Base-by-base conservation (phyloP, 2,113 vertebrate genomes). In the Tautogolabrus adspersus region DNA sequence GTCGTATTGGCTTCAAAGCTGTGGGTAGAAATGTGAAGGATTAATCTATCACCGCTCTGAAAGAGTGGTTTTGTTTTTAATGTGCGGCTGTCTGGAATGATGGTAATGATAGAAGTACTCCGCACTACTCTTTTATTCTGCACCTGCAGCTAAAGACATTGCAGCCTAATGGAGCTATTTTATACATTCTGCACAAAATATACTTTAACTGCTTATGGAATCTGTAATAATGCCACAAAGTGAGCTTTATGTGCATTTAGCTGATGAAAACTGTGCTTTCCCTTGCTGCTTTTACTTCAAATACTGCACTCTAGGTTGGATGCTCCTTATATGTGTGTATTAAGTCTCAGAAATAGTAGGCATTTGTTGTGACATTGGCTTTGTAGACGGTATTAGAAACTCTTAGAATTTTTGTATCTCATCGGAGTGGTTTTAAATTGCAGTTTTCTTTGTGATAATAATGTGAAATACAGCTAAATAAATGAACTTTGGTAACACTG, bases 1-100 rank as follows among this genome's bases (percentile, higher is more conserved):
- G 72, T 79, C 63, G 77, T 71, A 75, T 56, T 79, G 71, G 84
- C 74, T 81, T 81, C 66, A 82, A 76, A 87, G 80, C 75, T 79
- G 40, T 26, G 22, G 75, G 47, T 83, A 49, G 79, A 74, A 64
- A 82, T 54, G 66, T 42, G 18, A 82, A 75, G 72, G 74, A 81
- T 89, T 81, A 60, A 75, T 87, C 66, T 60, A 60, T 72, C 70
- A 61, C 21, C 19, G 40, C 15, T 49, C 75, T 58, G 30, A 75
- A 52, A 63, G 52, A 57, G 51, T 12, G 62, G 59, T 77, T 83
- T 77, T 72, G 82, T 87, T 77, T 69, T 88, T 74, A 81, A 49
- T 76, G 69, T 56, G 23, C 21, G 37, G 26, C 66, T 68, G 70
- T 89, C 54, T 79, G 57, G 49, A 74, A 69, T 79, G 59, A 76